A percentile compares a stretch with the other conserved stretches of the same genome.
Conservation (phyloP, 2,797 vertebrate species). For the Phylloscopus collybita region DNA sequence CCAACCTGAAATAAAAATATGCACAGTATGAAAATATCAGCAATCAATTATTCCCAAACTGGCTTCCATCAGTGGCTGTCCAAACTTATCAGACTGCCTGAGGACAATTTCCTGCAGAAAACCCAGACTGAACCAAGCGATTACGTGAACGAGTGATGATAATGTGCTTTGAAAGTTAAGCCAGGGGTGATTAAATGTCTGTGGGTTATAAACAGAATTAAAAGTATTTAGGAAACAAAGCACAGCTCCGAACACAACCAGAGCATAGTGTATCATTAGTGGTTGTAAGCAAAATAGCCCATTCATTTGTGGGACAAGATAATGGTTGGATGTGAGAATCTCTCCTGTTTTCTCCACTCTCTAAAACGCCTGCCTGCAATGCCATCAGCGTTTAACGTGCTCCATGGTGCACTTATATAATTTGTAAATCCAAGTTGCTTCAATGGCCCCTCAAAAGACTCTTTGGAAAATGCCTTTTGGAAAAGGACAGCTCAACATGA, state of each 20-base stretch:
- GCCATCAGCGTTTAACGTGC: neutral
- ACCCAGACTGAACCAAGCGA: slow-evolving; percentile 54
- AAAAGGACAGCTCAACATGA: neutral
- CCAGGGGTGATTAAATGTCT: slow-evolving; percentile 69
- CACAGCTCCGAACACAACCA: neutral
- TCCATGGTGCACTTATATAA: neutral
- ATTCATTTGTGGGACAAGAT: slow-evolving; percentile 11
- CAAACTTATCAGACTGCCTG: slow-evolving; percentile 41
- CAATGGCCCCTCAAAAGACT: neutral
- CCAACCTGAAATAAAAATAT: slow-evolving; percentile 8
- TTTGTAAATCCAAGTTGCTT: neutral
- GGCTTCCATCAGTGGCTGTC: slow-evolving; percentile 45
- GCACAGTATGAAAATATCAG: slow-evolving; percentile 40
- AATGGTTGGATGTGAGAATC: neutral
- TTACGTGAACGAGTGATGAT: slow-evolving; percentile 61
- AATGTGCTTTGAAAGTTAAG: slow-evolving; percentile 76
- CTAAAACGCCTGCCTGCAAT: neutral
- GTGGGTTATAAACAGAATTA: slow-evolving; percentile 64
- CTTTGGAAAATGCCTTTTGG: neutral
- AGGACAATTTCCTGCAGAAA: slow-evolving; percentile 73
- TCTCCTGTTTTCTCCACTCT: neutral
- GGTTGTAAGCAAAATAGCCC: neutral
- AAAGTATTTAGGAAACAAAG: slow-evolving; percentile 62
- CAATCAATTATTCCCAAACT: slow-evolving; percentile 67
- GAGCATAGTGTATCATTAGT: neutral